Percentiles rank a stretch among this genome's conserved stretches.
Conservation (phyloP, 2,888 invertebrate species). For the Hirtodrosophila histrioides region DNA sequence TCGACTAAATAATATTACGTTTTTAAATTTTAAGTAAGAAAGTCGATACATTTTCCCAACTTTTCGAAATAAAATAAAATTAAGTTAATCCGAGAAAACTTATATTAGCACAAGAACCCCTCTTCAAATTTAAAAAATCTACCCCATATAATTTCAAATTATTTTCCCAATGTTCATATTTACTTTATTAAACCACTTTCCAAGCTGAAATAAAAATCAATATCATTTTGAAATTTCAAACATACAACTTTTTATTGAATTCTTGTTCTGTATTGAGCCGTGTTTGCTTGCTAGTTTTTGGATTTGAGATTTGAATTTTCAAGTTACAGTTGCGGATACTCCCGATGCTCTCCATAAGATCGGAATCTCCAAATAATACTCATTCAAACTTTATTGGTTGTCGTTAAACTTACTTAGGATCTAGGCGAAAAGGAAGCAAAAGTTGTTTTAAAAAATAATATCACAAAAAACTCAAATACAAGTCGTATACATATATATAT, state of each 20-base stretch:
- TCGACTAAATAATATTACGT: too few species aligned
- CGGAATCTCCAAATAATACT: not conserved
- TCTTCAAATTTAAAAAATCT: too few species aligned
- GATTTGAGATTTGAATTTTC: slow-evolving; percentile 11
- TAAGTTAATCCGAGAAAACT: too few species aligned
- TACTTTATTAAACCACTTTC: too few species aligned
- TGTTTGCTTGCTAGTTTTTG: slow-evolving; percentile 23
- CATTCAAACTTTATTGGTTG: slow-evolving; percentile 1
- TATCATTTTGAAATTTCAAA: slow-evolving; percentile 50
- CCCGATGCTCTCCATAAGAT: not conserved
- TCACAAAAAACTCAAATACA: slow-evolving; percentile 78
- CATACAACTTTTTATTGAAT: slow-evolving; percentile 65
- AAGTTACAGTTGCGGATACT: slow-evolving; percentile 12
- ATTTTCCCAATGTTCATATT: too few species aligned
- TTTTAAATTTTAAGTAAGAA: too few species aligned
- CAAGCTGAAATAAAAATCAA: too few species aligned
- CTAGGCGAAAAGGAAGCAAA: slow-evolving; percentile 65
- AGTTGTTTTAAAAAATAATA: slow-evolving; percentile 71
- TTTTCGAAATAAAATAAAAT: too few species aligned
- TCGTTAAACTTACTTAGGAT: slow-evolving; percentile 28
- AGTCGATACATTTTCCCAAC: too few species aligned
- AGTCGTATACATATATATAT: slow-evolving; percentile 66
- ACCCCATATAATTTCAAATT: too few species aligned
- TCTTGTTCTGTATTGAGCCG: slow-evolving; percentile 24
- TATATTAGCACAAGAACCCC: too few species aligned